phyloP scores from a whole-genome alignment of 2,888 invertebrate species.

The Maniola hyperantus region DNA sequence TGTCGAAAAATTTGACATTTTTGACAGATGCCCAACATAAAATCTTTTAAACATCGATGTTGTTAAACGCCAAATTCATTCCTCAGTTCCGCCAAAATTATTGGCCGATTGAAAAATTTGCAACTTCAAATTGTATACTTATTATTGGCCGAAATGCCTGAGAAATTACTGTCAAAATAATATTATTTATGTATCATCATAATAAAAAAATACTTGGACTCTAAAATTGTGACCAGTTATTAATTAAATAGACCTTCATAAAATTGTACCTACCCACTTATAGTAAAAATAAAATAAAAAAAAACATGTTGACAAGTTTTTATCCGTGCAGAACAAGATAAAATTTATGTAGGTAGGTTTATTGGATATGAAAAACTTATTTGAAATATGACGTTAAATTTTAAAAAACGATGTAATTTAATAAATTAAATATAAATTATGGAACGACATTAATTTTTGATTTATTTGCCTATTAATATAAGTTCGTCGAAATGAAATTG shows the following conservation, averaged over 20 bases:
- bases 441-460: not conserved
- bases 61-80: too few species aligned
- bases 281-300: not conserved
- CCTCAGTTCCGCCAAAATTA: too few species aligned
- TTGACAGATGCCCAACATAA: too few species aligned
- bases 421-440: constrained; percentile 2
- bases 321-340: not conserved
- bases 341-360: too few species aligned
- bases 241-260: not conserved
- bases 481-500: too few species aligned
- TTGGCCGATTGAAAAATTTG: too few species aligned
- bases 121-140: too few species aligned
- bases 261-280: not conserved
- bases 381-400: not conserved
- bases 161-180: too few species aligned
- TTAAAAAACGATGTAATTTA: not conserved
- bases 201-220: not conserved
- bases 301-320: not conserved
- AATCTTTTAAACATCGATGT: too few species aligned
- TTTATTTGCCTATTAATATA: not conserved
- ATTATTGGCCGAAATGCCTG: too few species aligned
- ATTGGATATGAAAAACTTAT: not conserved
- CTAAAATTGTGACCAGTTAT: not conserved
- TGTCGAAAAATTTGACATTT: too few species aligned
- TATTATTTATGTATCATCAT: too few species aligned